Evolutionary conservation across 1,140 invertebrate genomes (phyloP).

Genomic region (Lordiphosa clarofinis): DNA sequence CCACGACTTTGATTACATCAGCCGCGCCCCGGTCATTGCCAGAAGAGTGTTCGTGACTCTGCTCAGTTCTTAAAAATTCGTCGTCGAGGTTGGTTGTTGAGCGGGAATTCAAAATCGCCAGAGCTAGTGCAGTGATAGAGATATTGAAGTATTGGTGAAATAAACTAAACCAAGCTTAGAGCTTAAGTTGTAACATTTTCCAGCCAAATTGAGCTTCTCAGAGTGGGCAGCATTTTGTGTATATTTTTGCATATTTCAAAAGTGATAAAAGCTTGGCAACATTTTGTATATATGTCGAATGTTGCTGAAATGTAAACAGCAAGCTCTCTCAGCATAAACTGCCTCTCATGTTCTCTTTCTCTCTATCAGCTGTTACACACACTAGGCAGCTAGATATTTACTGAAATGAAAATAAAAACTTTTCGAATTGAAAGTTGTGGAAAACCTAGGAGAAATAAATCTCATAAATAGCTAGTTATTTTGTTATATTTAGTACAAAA

Average conservation of each 20-base stretch:
- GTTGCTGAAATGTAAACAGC: slow-evolving; percentile 5
- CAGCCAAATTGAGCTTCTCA: neutral
- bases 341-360: slow-evolving; percentile 3
- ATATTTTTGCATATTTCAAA: neutral
- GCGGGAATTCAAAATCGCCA: neutral
- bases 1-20: slow-evolving; percentile 58
- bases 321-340: slow-evolving; percentile 13
- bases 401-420: slow-evolving; percentile 11
- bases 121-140: slow-evolving; percentile 6
- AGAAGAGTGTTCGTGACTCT: slow-evolving; percentile 17
- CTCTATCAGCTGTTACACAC: slow-evolving; percentile 43
- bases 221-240: neutral
- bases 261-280: slow-evolving; percentile 4
- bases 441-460: too few relatives aligned
- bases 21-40: slow-evolving; percentile 10
- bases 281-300: slow-evolving; percentile 38
- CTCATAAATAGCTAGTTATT: too few relatives aligned
- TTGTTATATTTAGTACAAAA: too few relatives aligned
- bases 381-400: slow-evolving; percentile 10
- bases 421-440: neutral
- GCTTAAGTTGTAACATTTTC: neutral
- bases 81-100: slow-evolving; percentile 58
- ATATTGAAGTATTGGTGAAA: slow-evolving; percentile 11
- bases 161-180: neutral
- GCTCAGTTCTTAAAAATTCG: slow-evolving; percentile 53